phyloP scores from a whole-genome alignment of 2,888 invertebrate genomes.

The Agonopterix alstromeriana region DNA sequence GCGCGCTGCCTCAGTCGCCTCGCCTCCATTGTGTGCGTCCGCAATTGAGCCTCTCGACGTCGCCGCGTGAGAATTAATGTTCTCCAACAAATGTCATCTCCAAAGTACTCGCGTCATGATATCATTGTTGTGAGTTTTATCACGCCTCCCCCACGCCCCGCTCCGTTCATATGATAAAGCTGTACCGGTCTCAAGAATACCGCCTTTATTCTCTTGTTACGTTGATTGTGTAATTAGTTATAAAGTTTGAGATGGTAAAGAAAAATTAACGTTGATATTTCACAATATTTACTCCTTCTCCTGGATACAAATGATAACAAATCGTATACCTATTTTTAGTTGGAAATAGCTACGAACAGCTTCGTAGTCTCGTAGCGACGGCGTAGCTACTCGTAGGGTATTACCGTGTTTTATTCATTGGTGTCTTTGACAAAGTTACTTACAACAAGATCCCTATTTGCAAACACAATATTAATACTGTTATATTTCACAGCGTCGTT shows the following conservation, averaged over 20 bases:
- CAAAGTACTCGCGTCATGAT: conserved; percentile 42
- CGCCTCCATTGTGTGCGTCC: conserved; percentile 46
- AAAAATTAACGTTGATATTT: conserved; percentile 27
- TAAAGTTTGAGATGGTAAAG: conserved; percentile 42
- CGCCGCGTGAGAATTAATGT: conserved; percentile 51
- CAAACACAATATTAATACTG: too few relatives aligned
- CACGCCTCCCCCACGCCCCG: conserved; percentile 10
- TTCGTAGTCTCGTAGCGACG: conserved; percentile 1
- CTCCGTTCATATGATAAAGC: conserved; percentile 33
- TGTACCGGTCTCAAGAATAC: conserved; percentile 35
- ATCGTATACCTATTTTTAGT: conserved; percentile 12
- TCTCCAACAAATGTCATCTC: conserved; percentile 49
- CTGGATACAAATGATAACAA: conserved; percentile 9
- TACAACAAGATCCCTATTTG: too few relatives aligned
- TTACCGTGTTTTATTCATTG: too few relatives aligned
- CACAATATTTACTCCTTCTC: conserved; percentile 15
- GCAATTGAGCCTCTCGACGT: conserved; percentile 54
- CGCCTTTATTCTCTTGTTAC: conserved; percentile 40
- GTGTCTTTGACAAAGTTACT: too few relatives aligned
- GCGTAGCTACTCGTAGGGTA: too few relatives aligned
- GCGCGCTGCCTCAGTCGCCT: conserved; percentile 13
- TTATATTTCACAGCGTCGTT: too few relatives aligned
- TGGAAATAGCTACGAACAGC: conserved; percentile 3
- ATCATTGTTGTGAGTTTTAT: conserved; percentile 53
- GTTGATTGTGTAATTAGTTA: conserved; percentile 17